These are phyloP conservation scores for Hydractinia echinata DNA, from an alignment of 30 jellyfish, hydroid and myxozoan species.

Conservation along the genomic window DNA sequence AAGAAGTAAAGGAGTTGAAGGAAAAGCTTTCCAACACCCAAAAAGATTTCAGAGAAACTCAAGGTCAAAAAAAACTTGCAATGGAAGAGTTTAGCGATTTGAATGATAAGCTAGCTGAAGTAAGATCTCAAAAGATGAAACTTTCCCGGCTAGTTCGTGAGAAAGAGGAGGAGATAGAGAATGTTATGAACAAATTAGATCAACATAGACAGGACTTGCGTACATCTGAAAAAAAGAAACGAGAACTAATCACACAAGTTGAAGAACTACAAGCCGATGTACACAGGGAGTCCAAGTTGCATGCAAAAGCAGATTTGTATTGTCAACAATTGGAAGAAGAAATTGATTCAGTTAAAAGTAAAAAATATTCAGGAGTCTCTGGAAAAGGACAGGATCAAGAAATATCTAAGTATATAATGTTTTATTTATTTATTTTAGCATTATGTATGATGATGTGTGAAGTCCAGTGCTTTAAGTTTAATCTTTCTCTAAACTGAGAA, in stretches of 20 bases:
- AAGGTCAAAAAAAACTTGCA: conserved; percentile 56
- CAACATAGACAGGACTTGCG: conserved; percentile 74
- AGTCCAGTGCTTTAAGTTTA: too few species aligned
- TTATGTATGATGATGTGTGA: too few species aligned
- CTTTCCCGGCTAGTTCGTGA: conserved; percentile 77
- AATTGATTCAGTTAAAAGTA: conserved; percentile 45
- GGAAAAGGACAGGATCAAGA: conserved; percentile 16
- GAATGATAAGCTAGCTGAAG: conserved; percentile 79
- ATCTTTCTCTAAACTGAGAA: too few species aligned
- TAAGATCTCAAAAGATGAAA: conserved; percentile 77
- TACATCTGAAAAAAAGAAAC: conserved; percentile 61
- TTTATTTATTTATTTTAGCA: too few species aligned
- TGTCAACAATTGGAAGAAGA: conserved; percentile 61
- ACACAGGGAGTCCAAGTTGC: conserved; percentile 67
- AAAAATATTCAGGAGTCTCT: not conserved
- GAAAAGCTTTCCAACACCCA: conserved; percentile 51
- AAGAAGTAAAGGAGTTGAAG: conserved; percentile 39
- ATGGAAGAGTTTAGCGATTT: conserved; percentile 90
- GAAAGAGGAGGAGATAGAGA: conserved; percentile 88
- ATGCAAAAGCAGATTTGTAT: conserved; percentile 57
- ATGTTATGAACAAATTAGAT: conserved; percentile 68
- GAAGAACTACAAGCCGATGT: conserved; percentile 90
- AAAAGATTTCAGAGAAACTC: conserved; percentile 56
- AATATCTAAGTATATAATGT: not conserved
- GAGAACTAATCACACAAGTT: conserved; percentile 77